Evolutionary conservation across 2,797 vertebrate species (phyloP).

Genomic region (Oophaga sylvatica): DNA sequence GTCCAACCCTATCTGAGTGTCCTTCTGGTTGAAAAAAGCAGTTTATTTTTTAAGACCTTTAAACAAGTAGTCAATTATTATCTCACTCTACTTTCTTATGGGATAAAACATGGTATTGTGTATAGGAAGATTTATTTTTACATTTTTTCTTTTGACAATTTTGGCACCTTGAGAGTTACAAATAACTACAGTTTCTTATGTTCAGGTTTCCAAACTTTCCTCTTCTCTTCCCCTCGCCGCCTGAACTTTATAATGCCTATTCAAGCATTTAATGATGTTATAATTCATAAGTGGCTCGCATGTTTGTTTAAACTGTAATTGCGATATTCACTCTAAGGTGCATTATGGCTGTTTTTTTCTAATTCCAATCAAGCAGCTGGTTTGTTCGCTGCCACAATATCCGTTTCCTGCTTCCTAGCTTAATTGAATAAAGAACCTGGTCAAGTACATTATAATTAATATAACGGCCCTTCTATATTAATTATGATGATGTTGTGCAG

Average conservation of each 20-base stretch:
- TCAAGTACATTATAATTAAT: constrained; percentile 56
- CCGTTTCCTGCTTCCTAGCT: constrained; percentile 35
- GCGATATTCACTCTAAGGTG: constrained; percentile 68
- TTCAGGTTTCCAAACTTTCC: background rate
- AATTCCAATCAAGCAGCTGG: constrained; percentile 64
- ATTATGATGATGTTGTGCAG: constrained; percentile 46
- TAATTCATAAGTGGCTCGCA: constrained; percentile 16
- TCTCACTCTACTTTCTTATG: background rate
- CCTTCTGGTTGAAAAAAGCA: too few species aligned
- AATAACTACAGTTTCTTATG: background rate
- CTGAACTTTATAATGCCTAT: background rate
- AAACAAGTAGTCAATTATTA: background rate
- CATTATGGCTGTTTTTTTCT: constrained; percentile 71
- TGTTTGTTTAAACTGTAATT: constrained; percentile 25
- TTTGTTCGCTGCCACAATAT: constrained; percentile 32
- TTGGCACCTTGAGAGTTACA: background rate
- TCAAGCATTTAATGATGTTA: constrained; percentile 4
- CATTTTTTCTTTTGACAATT: background rate
- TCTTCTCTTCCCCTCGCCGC: background rate
- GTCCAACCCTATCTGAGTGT: too few species aligned
- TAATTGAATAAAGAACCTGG: constrained; percentile 49
- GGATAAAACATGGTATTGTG: background rate
- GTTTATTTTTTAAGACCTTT: too few species aligned
- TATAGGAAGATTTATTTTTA: background rate
- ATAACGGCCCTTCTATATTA: constrained; percentile 47